phyloP scores from a whole-genome alignment of 2,113 vertebrate species.

The Thymallus thymallus region DNA sequence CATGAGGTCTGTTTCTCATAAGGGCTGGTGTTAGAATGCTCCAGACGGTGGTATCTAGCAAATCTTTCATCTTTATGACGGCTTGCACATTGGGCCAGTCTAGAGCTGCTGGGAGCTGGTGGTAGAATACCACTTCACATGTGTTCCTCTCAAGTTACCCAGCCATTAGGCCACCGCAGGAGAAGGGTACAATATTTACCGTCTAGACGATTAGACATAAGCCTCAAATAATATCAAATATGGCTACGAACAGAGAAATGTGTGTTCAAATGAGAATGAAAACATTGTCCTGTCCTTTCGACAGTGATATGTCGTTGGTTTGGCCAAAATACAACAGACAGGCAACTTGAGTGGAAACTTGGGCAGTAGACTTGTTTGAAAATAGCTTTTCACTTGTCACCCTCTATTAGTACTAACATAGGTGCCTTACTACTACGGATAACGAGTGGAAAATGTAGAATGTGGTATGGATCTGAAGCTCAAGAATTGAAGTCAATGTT shows the following conservation, averaged over 20 bases:
- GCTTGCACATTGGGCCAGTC: conserved; percentile 46
- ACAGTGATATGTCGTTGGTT: conserved; percentile 9
- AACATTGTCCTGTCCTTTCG: conserved; percentile 34
- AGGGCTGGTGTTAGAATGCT: conserved; percentile 50
- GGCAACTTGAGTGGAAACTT: conserved; percentile 61
- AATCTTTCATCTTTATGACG: conserved; percentile 69
- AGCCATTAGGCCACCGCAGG: conserved; percentile 65
- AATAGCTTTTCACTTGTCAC: background rate
- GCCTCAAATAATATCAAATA: conserved; percentile 68
- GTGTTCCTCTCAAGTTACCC: conserved; percentile 75
- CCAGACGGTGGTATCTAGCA: conserved; percentile 64
- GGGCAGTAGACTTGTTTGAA: background rate
- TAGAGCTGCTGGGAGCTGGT: conserved; percentile 13
- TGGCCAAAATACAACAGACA: conserved; percentile 55
- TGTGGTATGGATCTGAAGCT: background rate
- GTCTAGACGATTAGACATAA: conserved; percentile 70
- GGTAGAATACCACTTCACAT: conserved; percentile 69
- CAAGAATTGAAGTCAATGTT: too few species aligned
- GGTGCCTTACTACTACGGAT: background rate
- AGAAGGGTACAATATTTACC: conserved; percentile 64
- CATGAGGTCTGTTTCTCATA: conserved; percentile 71
- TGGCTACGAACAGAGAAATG: conserved; percentile 53
- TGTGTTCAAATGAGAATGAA: conserved; percentile 53
- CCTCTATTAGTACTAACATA: background rate
- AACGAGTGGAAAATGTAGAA: background rate